Percentiles rank a stretch among this genome's conserved stretches.
Evolutionary conservation across 2,888 invertebrate species (phyloP).

Genomic region (Autographa gamma): DNA sequence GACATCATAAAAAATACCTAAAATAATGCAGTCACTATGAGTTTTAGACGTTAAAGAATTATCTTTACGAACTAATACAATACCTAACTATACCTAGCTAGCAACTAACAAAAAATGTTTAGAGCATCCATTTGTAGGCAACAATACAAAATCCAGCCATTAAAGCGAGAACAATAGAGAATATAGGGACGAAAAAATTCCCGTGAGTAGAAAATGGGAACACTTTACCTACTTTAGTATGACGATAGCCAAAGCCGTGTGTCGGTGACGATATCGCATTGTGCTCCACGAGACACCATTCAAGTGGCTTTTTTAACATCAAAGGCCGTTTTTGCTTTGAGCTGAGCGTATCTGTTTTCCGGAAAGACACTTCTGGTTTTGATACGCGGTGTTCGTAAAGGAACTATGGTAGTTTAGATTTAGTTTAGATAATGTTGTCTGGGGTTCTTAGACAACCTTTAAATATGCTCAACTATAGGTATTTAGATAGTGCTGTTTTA

Average conservation of each 20-base stretch:
- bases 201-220: constrained; percentile 53
- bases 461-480: not conserved
- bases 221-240: constrained; percentile 57
- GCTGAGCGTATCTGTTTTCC: constrained; percentile 52
- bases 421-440: constrained; percentile 1
- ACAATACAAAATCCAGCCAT: constrained; percentile 49
- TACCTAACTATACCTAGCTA: constrained; percentile 18
- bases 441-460: not conserved
- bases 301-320: constrained; percentile 80
- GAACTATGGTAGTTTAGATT: not conserved
- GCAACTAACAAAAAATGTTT: constrained; percentile 29
- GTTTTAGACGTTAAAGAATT: not conserved
- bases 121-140: constrained; percentile 31
- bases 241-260: constrained; percentile 48
- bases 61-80: constrained; percentile 13
- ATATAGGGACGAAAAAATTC: constrained; percentile 43
- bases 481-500: too few relatives aligned
- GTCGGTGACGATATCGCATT: constrained; percentile 60
- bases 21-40: not conserved
- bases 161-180: constrained; percentile 46
- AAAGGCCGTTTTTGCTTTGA: constrained; percentile 74
- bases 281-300: constrained; percentile 68
- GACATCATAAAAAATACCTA: too few relatives aligned
- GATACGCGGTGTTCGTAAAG: constrained; percentile 18
- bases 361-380: constrained; percentile 48